Conservation (phyloP, 2,888 invertebrate genomes). For the Nycteola revayana region DNA sequence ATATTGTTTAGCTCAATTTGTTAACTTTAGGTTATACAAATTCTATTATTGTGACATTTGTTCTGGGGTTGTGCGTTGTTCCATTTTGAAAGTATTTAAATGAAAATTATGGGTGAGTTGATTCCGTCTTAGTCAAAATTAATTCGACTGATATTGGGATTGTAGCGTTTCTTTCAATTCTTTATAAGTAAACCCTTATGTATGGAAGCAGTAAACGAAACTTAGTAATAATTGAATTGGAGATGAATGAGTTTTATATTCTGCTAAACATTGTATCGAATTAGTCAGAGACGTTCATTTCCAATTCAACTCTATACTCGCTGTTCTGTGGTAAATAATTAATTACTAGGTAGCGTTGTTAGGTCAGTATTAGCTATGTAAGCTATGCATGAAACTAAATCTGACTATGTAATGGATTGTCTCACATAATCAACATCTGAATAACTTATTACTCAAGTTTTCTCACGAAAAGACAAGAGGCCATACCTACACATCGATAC, state of each 20-base stretch:
- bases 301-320: conserved; percentile 47
- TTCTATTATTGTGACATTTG: conserved; percentile 51
- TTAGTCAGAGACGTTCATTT: conserved; percentile 22
- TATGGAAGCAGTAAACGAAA: conserved; percentile 23
- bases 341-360: conserved; percentile 28
- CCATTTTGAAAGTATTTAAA: conserved; percentile 49
- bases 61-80: conserved; percentile 71
- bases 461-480: conserved; percentile 43
- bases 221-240: conserved; percentile 26
- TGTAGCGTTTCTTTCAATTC: conserved; percentile 38
- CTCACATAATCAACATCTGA: conserved; percentile 36
- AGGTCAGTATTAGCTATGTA: conserved; percentile 35
- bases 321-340: conserved; percentile 54
- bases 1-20: conserved; percentile 67
- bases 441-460: conserved; percentile 28
- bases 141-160: conserved; percentile 57
- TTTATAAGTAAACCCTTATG: conserved; percentile 31
- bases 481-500: conserved; percentile 55
- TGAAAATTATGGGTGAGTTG: conserved; percentile 49
- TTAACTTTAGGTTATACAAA: conserved; percentile 66
- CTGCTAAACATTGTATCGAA: conserved; percentile 20
- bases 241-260: conserved; percentile 25
- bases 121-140: conserved; percentile 69
- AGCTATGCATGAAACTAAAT: conserved; percentile 28
- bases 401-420: conserved; percentile 30